Percentiles rank a stretch among this genome's conserved stretches.
These are phyloP conservation scores for Meandrusa payeni DNA, from an alignment of 2,888 invertebrate species.

Conservation along the genomic window DNA sequence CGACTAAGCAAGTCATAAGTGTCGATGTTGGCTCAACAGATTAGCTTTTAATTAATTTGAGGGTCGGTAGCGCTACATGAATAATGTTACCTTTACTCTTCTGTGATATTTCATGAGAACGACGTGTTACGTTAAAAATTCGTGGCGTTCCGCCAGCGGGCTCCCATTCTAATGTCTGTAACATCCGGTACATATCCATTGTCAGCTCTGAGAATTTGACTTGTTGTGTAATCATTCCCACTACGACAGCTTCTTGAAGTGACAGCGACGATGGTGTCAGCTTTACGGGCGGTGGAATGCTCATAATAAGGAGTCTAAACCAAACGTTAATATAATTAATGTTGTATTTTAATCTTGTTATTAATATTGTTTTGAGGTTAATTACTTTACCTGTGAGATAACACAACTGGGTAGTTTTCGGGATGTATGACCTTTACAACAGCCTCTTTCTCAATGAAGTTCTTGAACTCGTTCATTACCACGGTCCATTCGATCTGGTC, in stretches of 20 bases:
- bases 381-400: constrained; percentile 90
- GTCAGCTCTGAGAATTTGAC: constrained; percentile 98
- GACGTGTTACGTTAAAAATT: constrained; percentile 73
- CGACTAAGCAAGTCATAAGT: too few relatives aligned
- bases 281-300: constrained; percentile 93
- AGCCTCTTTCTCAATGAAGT: constrained; percentile 95
- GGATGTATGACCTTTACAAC: constrained; percentile 93
- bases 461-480: constrained; percentile 96
- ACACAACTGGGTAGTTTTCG: constrained; percentile 90
- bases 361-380: too few relatives aligned
- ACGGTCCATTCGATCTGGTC: constrained; percentile 98
- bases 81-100: constrained; percentile 47
- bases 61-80: too few relatives aligned
- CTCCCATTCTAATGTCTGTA: constrained; percentile 96
- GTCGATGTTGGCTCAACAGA: too few relatives aligned
- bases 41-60: too few relatives aligned
- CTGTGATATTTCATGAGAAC: constrained; percentile 72
- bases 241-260: constrained; percentile 95
- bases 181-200: constrained; percentile 98
- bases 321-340: constrained; percentile 23
- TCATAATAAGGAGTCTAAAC: constrained; percentile 88
- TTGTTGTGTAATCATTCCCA: constrained; percentile 96
- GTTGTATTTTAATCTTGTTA: too few relatives aligned
- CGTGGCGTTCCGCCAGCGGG: constrained; percentile 91
- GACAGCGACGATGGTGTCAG: constrained; percentile 92